Evolutionary conservation across 2,797 vertebrate species (phyloP).

Genomic region (Gambelia wislizenii): DNA sequence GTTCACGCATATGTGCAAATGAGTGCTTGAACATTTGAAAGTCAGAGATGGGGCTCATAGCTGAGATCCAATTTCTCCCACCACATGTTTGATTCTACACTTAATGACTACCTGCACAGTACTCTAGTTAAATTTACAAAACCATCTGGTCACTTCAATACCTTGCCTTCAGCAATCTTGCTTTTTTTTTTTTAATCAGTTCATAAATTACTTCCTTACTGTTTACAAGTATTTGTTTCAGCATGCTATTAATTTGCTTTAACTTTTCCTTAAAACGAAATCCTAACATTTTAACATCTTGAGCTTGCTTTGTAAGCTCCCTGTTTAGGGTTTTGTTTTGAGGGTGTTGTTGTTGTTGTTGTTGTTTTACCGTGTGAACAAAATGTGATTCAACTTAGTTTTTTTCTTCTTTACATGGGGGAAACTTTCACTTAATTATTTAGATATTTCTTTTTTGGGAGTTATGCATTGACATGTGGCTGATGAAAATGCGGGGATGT

Average conservation of each 20-base stretch:
- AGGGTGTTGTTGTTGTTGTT: too few species aligned
- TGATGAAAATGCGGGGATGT: slow-evolving; percentile 66
- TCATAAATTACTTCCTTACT: background rate
- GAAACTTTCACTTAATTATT: slow-evolving; percentile 33
- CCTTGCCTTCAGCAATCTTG: slow-evolving; percentile 27
- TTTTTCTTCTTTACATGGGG: slow-evolving; percentile 54
- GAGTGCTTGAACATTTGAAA: background rate
- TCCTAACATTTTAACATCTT: slow-evolving; percentile 55
- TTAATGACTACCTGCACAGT: background rate
- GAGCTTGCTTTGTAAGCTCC: slow-evolving; percentile 53
- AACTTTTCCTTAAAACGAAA: slow-evolving; percentile 54
- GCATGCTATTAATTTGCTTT: slow-evolving; percentile 58
- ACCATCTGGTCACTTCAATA: background rate
- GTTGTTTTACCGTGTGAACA: too few species aligned
- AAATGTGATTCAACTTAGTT: slow-evolving; percentile 43
- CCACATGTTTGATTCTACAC: background rate
- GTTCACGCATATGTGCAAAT: background rate
- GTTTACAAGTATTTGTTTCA: slow-evolving; percentile 63
- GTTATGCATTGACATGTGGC: slow-evolving; percentile 53
- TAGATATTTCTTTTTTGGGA: background rate
- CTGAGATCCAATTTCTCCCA: background rate
- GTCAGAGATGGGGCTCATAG: background rate
- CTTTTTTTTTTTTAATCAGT: slow-evolving; percentile 42
- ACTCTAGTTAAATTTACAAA: background rate
- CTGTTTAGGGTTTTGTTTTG: slow-evolving; percentile 37